Conservation (phyloP, 2,888 invertebrate species). For the Cacoxenus indagator region DNA sequence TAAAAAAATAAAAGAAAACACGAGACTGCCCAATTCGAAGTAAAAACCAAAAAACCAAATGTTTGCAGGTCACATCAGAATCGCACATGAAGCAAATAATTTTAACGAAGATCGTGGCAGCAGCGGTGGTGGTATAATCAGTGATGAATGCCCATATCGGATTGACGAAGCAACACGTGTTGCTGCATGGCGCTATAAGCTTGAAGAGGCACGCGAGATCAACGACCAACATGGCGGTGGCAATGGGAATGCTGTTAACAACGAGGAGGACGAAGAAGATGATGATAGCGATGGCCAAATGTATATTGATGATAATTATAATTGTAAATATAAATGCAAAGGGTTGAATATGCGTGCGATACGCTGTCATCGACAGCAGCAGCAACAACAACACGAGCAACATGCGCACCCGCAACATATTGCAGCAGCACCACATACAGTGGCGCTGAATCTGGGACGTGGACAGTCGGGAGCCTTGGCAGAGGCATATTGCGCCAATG, state of each 20-base stretch:
- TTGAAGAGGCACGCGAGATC: not conserved
- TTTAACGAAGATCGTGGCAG: not conserved
- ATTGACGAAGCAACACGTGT: conserved; percentile 7
- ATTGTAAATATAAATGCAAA: conserved; percentile 67
- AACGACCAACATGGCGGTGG: conserved; percentile 5
- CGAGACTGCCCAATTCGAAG: conserved; percentile 62
- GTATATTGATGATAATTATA: conserved; percentile 53
- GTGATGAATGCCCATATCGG: not conserved
- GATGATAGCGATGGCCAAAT: conserved; percentile 45
- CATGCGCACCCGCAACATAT: conserved; percentile 42
- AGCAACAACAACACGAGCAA: conserved; percentile 41
- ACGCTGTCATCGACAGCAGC: conserved; percentile 60
- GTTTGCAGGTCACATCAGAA: conserved; percentile 68
- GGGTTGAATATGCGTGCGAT: conserved; percentile 64
- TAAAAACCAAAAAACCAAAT: conserved; percentile 54
- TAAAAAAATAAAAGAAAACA: conserved; percentile 35
- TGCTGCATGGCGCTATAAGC: conserved; percentile 1
- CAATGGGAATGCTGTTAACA: conserved; percentile 46
- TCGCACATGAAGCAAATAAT: conserved; percentile 41
- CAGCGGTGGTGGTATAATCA: not conserved
- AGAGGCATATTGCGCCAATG: conserved; percentile 52
- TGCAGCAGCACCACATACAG: conserved; percentile 51
- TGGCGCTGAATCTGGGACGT: conserved; percentile 59
- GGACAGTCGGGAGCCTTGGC: conserved; percentile 45
- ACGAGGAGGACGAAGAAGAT: conserved; percentile 34